phyloP scores from a whole-genome alignment of 1,140 invertebrate species.

The Camponotus pennsylvanicus region DNA sequence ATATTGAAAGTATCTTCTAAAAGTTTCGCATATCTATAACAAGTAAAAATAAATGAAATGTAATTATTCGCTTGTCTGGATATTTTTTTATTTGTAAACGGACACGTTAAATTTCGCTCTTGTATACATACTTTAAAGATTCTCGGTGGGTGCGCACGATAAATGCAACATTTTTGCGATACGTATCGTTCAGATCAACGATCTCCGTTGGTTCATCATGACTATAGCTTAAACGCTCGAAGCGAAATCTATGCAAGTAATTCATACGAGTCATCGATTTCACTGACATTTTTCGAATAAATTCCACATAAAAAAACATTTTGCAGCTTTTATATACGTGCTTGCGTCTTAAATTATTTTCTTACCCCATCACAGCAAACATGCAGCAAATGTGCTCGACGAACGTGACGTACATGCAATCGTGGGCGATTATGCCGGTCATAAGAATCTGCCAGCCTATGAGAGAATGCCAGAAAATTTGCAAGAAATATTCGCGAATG shows the following conservation, averaged over 20 bases:
- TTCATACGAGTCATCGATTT: neutral
- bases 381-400: constrained; percentile 58
- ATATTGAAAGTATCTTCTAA: neutral
- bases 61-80: no score
- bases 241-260: constrained; percentile 22
- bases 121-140: constrained; percentile 25
- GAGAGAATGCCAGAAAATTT: constrained; percentile 26
- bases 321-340: no score
- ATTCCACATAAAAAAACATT: no score
- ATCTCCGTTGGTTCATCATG: neutral
- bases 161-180: constrained; percentile 10
- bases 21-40: neutral
- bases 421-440: constrained; percentile 21
- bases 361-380: constrained; percentile 51
- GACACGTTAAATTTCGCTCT: neutral
- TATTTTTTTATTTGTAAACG: neutral
- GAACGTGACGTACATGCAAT: constrained; percentile 37
- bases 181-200: neutral
- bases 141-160: constrained; percentile 6
- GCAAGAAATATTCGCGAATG: constrained; percentile 30
- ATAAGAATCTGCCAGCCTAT: neutral
- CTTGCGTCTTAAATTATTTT: neutral
- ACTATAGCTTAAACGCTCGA: constrained; percentile 12
- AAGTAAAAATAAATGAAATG: neutral
- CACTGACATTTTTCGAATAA: neutral